Evolutionary conservation across 2,113 vertebrate genomes (phyloP), one percentile per base, ranked within the genome.

Genomic region (Athene noctua): DNA sequence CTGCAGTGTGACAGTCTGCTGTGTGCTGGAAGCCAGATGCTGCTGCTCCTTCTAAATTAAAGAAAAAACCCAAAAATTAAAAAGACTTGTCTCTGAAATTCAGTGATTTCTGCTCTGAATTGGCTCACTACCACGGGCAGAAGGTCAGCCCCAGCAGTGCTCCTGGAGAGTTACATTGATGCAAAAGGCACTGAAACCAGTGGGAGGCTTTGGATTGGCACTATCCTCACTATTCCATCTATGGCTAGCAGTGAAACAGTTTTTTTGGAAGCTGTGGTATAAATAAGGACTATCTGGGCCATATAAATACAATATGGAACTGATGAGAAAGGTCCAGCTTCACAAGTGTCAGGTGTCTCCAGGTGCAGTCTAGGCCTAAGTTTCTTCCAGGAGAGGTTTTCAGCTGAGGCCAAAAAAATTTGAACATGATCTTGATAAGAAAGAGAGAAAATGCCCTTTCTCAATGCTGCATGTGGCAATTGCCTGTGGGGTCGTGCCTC

Each of bases 401-500:
- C 49, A 6, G 7, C 21, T 47, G 36, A 89, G 40, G 3, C 5
- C 11, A 6, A 80, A 52, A 65, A 75, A 54, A 72, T 72, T 13
- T 51, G 19, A 51, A 29, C 11, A 2, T 11, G 7, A 3, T 55
- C 38, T 92, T 57, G 8, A 40, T 18, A 18, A 5, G 6, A 71
- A 62, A 85, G 49, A 51, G 9, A 38, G 80, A 32, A 89, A 80
- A 46, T 77, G 2, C 21, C 6, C 85, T 89, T 61, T 74, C 36
- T 77, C 18, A 6, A 9, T 11, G 23, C 8, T 46, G 3, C 10
- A 1, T 7, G 17, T 54, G 62, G 49, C 30, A 26, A 5, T 9
- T 12, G 5, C 2, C 0, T 11, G 5, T 8, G 13, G 25, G 25
- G 26, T 34, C 0, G 0, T 55, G n/a, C 42, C 32, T 57, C 65